A percentile compares a stretch with the other conserved stretches of the same genome.
phyloP scores from a whole-genome alignment of 1,140 invertebrate genomes.

The Zelostemma sp. region DNA sequence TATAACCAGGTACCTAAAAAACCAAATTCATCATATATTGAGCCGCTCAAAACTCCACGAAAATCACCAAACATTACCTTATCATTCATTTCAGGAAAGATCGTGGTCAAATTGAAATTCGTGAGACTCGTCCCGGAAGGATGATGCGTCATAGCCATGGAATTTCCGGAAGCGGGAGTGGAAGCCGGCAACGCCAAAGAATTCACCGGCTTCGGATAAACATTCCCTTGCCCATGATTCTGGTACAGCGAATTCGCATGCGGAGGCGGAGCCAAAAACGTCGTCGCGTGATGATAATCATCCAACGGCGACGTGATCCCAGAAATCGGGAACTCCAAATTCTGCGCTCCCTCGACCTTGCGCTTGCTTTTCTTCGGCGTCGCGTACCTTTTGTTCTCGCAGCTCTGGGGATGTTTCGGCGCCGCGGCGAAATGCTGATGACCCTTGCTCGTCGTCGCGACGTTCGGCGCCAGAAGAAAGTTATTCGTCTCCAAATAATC shows the following conservation, averaged over 20 bases:
- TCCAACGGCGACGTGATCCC: conserved; percentile 62
- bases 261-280: conserved; percentile 51
- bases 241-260: conserved; percentile 63
- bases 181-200: conserved; percentile 48
- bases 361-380: conserved; percentile 63
- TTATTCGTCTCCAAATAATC: conserved; percentile 65
- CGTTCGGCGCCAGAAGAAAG: conserved; percentile 58
- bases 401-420: conserved; percentile 52
- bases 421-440: conserved; percentile 51
- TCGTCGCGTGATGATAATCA: conserved; percentile 62
- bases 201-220: conserved; percentile 59
- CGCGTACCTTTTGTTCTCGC: conserved; percentile 55
- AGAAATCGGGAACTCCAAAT: conserved; percentile 61
- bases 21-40: too few species aligned
- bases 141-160: conserved; percentile 61
- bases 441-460: conserved; percentile 44
- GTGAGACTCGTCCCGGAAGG: conserved; percentile 73
- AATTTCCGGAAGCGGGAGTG: conserved; percentile 47
- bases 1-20: conserved; percentile 62
- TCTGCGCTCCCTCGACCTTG: conserved; percentile 58
- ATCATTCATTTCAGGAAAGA: conserved; percentile 79
- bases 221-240: conserved; percentile 61
- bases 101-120: conserved; percentile 78
- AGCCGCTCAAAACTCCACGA: not conserved
- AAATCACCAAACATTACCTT: too few species aligned